These are phyloP conservation scores for Potamilus streckersoni DNA, from an alignment of 1,140 invertebrate species.

Conservation along the genomic window DNA sequence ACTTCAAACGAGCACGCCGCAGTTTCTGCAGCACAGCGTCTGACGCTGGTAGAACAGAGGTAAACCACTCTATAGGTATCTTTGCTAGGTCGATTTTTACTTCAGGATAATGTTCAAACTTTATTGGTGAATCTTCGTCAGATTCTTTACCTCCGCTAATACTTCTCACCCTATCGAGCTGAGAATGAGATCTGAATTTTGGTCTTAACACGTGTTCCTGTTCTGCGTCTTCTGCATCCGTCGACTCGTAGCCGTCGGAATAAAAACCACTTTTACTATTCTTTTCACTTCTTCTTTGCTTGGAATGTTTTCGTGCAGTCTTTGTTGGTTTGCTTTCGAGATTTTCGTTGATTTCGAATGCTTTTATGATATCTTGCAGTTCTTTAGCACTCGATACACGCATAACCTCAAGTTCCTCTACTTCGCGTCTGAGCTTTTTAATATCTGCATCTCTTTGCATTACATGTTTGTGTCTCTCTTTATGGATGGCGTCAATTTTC, in stretches of 20 bases:
- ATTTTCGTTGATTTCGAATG: background rate
- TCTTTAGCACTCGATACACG: no score
- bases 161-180: conserved; percentile 3
- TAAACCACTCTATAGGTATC: conserved; percentile 39
- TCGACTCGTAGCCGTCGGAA: background rate
- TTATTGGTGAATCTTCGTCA: background rate
- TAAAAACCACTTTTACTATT: background rate
- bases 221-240: conserved; percentile 1
- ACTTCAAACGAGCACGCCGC: conserved; percentile 17
- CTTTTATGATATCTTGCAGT: no score
- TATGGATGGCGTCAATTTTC: conserved; percentile 32
- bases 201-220: conserved; percentile 2
- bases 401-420: no score
- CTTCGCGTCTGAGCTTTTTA: no score
- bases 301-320: background rate
- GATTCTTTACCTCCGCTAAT: background rate
- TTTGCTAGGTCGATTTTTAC: conserved; percentile 5
- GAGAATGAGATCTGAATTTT: no score
- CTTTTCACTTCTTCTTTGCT: conserved; percentile 1
- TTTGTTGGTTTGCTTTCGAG: background rate
- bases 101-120: conserved; percentile 2
- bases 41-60: conserved; percentile 34
- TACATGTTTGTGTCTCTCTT: conserved; percentile 31
- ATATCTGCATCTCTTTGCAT: conserved; percentile 13
- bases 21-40: conserved; percentile 36